phyloP scores from a whole-genome alignment of 2,888 invertebrate species.

The Phortica magna region DNA sequence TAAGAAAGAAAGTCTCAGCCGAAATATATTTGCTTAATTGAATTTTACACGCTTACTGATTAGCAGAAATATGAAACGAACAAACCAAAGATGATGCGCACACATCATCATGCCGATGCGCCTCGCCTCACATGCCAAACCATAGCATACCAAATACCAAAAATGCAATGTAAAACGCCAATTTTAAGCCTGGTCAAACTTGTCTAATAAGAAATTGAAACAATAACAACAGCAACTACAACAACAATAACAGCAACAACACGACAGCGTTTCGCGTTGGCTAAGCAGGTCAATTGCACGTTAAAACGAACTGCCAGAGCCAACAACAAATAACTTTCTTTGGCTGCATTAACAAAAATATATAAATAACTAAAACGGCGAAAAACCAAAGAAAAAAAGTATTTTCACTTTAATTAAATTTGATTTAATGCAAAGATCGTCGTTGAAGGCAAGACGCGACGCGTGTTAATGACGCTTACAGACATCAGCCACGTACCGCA shows the following conservation, averaged over 20 bases:
- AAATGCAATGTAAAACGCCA: neutral
- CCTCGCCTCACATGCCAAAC: neutral
- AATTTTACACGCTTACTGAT: slow-evolving; percentile 19
- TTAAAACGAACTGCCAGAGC: slow-evolving; percentile 12
- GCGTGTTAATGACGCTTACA: neutral
- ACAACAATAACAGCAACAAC: slow-evolving; percentile 23
- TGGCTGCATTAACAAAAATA: slow-evolving; percentile 41
- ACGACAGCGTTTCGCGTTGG: slow-evolving; percentile 41
- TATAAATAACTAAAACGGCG: slow-evolving; percentile 22
- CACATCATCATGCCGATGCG: neutral
- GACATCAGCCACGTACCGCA: neutral
- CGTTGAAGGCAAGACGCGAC: neutral
- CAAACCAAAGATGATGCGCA: neutral
- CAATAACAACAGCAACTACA: slow-evolving; percentile 5
- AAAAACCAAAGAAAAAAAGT: slow-evolving; percentile 46
- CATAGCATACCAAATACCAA: neutral
- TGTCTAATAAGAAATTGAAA: slow-evolving; percentile 24
- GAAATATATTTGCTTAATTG: slow-evolving; percentile 28
- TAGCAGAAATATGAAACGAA: slow-evolving; percentile 13
- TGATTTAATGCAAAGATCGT: slow-evolving; percentile 40
- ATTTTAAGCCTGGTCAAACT: slow-evolving; percentile 20
- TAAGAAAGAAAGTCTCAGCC: slow-evolving; percentile 6
- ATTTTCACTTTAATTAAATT: slow-evolving; percentile 71
- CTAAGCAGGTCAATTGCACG: slow-evolving; percentile 66
- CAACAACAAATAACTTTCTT: slow-evolving; percentile 26